Percentiles rank a stretch among this genome's conserved stretches.
Evolutionary conservation across 2,113 vertebrate species (phyloP).

Genomic region (Pyrgilauda ruficollis): DNA sequence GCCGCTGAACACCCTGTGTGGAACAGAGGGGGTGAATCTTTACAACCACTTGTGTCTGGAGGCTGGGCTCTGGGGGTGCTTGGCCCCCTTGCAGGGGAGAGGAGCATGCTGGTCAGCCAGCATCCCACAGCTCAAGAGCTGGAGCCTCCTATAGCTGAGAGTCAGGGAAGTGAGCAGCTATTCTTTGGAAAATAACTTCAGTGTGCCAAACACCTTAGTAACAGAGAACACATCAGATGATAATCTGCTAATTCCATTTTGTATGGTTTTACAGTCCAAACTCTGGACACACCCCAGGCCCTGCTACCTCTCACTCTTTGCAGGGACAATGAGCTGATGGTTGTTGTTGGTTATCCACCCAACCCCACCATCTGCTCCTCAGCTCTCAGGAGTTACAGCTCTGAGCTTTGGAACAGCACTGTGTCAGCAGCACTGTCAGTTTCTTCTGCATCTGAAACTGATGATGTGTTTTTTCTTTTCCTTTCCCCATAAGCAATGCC

Average conservation of each 20-base stretch:
- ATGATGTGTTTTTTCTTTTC: neutral
- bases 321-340: neutral
- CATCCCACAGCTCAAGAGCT: neutral
- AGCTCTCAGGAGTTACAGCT: neutral
- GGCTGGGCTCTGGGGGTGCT: neutral
- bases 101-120: neutral
- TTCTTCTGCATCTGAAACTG: neutral
- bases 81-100: neutral
- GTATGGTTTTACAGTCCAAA: neutral
- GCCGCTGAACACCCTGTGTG: accelerated
- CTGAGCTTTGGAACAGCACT: neutral
- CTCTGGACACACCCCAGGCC: neutral
- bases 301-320: neutral
- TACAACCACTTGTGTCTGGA: neutral
- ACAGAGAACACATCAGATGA: neutral
- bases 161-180: neutral
- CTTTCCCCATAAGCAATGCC: neutral
- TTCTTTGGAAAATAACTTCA: neutral
- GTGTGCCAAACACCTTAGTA: neutral
- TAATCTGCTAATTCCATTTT: neutral
- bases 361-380: neutral
- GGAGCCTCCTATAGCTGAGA: neutral
- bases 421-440: neutral
- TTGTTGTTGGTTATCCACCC: neutral
- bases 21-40: no score